A percentile compares a stretch with the other conserved stretches of the same genome.
These are phyloP conservation scores for Meandrusa payeni DNA, from an alignment of 2,888 invertebrate species.

Conservation along the genomic window DNA sequence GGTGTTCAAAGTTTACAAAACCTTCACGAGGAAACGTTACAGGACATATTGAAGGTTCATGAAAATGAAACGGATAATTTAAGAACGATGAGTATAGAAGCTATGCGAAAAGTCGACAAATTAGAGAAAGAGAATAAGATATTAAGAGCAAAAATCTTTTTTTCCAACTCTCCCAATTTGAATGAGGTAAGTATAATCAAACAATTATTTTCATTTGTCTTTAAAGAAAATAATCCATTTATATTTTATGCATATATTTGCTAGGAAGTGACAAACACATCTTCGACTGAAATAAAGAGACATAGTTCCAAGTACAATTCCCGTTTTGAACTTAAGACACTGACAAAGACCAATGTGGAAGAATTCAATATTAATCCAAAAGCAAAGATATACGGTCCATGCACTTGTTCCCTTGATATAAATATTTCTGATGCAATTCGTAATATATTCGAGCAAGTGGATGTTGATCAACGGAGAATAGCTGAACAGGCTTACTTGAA, in stretches of 20 bases:
- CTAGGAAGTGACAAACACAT: constrained; percentile 53
- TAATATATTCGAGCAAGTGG: constrained; percentile 70
- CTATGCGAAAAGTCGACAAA: constrained; percentile 63
- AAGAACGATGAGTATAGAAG: constrained; percentile 67
- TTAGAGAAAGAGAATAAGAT: constrained; percentile 59
- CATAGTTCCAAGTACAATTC: constrained; percentile 33
- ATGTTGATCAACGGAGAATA: constrained; percentile 59
- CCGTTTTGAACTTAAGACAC: constrained; percentile 40
- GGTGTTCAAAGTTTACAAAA: constrained; percentile 78
- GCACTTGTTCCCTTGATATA: constrained; percentile 63
- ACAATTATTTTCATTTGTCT: too few species aligned
- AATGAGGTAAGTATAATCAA: constrained; percentile 48
- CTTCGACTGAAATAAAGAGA: constrained; percentile 41
- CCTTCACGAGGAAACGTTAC: constrained; percentile 74
- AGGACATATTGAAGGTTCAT: constrained; percentile 67
- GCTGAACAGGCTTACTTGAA: constrained; percentile 64
- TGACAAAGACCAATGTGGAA: constrained; percentile 64
- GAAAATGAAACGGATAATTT: constrained; percentile 77
- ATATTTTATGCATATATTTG: not conserved
- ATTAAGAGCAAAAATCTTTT: constrained; percentile 46
- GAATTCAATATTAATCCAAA: constrained; percentile 62
- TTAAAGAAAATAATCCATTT: too few species aligned
- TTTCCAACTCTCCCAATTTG: constrained; percentile 31
- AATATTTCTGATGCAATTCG: constrained; percentile 67
- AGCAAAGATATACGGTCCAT: constrained; percentile 50